phyloP scores from a whole-genome alignment of 2,888 invertebrate genomes.

The Pelosia muscerda region DNA sequence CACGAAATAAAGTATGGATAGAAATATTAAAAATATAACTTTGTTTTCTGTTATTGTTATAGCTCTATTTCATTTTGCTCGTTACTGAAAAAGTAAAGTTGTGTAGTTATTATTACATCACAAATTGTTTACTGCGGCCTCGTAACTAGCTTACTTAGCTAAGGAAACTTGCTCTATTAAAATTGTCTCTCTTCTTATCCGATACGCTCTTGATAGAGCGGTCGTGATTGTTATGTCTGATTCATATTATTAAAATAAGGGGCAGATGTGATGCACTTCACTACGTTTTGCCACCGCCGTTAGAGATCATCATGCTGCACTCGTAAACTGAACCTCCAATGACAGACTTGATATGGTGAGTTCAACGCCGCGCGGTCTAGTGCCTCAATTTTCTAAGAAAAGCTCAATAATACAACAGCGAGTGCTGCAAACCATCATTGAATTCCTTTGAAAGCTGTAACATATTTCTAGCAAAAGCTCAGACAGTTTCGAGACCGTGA shows the following conservation, averaged over 20 bases:
- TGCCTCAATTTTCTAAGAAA: no score
- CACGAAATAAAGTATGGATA: constrained; percentile 51
- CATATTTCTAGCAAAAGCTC: not conserved
- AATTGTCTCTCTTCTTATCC: no score
- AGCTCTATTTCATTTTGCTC: constrained; percentile 35
- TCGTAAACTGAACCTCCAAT: no score
- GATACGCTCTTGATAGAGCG: no score
- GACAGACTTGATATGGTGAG: no score
- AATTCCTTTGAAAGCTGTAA: not conserved
- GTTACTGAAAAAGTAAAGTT: constrained; percentile 39
- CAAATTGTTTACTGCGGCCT: constrained; percentile 23
- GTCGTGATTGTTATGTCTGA: no score
- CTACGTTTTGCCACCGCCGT: no score
- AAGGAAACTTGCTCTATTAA: constrained; percentile 10
- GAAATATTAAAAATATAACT: constrained; percentile 58
- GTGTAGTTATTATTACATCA: constrained; percentile 24
- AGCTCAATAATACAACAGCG: not conserved
- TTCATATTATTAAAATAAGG: no score
- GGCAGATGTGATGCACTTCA: no score
- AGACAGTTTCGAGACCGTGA: not conserved
- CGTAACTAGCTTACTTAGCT: constrained; percentile 18
- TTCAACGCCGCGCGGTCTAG: no score
- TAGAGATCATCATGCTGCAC: no score
- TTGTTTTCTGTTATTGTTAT: constrained; percentile 42
- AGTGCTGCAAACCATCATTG: no score